Base-by-base conservation (phyloP, 92 coral and sea anemone genomes). In the Hydrozoanthus gracilis region DNA sequence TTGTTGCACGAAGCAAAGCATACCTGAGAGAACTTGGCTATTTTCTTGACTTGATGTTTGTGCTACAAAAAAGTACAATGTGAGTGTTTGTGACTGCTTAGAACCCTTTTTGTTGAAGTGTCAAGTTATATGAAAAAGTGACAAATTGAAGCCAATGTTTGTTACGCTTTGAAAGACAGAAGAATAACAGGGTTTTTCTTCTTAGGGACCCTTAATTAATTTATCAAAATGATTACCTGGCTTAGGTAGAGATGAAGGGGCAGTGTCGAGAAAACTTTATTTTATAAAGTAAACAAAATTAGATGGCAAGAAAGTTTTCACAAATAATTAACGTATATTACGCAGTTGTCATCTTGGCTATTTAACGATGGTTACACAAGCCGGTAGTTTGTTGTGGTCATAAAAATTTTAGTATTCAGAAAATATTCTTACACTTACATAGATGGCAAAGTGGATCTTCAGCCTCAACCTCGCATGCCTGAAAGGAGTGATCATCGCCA, bases 1-100 rank as follows among this genome's bases (percentile, higher is more conserved):
- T 7, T 9, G 45, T 20, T 14, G 39, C 35, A 17, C 10, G 55
- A 12, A 20, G 15, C 60, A 48, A 61, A 61, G 49, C 74, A 47
- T 65, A 80, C 85, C 85, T 48, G 85, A 80, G 11, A 80, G 73
- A 66, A 80, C 18, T 51, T 80, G 85, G 48, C 85, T 80, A 47
- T 74, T 48, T 67, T 80, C 85, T 67, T 66, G 85, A 45, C 85
- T 80, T 3, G 85, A 80, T 18, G 75, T 48, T 65, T 80, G 85
- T 47, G 85, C 85, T 80, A 60, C 18, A n/a, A 74, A 49, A 5
- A 60, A 27, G 20, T 44, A 10, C n/a, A 48, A 14, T 16, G 13
- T 7, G 50, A 39, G 14, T 49, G n/a, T 7, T 50, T 35, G 61
- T 44, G 13, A 27, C 39, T 27, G 39, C 2, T 27, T 27, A 27